Percentiles rank a stretch among this genome's conserved stretches.
Conservation (phyloP, 1,140 invertebrate species). For the Proctacanthus coquilletti region DNA sequence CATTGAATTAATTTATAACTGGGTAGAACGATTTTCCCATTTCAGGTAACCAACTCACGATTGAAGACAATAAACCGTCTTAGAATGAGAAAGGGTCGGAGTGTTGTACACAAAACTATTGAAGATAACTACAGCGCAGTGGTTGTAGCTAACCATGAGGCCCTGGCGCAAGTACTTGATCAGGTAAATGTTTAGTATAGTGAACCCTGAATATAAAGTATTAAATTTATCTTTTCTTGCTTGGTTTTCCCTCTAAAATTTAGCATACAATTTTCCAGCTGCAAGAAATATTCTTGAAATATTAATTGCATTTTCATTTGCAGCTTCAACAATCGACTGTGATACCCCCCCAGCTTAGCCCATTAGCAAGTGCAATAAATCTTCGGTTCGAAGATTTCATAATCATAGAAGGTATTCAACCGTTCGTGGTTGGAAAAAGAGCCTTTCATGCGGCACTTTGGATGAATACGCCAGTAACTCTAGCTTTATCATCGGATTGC, state of each 20-base stretch:
- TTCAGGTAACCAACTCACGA: slow-evolving; percentile 22
- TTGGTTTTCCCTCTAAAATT: background rate
- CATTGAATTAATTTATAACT: background rate
- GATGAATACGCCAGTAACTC: slow-evolving; percentile 46
- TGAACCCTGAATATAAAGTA: no score
- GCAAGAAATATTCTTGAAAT: background rate
- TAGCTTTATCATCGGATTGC: slow-evolving; percentile 49
- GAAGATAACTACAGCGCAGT: slow-evolving; percentile 80
- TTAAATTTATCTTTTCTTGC: no score
- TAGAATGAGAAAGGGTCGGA: slow-evolving; percentile 55
- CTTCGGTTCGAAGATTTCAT: slow-evolving; percentile 52
- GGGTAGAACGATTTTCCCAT: background rate
- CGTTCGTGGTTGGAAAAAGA: slow-evolving; percentile 45
- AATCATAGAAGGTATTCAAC: slow-evolving; percentile 34
- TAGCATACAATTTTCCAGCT: background rate
- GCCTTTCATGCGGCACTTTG: slow-evolving; percentile 56
- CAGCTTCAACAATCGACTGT: slow-evolving; percentile 52
- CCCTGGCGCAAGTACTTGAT: slow-evolving; percentile 65
- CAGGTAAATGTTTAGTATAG: no score
- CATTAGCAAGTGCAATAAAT: slow-evolving; percentile 52
- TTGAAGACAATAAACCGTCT: slow-evolving; percentile 40
- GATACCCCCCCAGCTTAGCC: slow-evolving; percentile 45
- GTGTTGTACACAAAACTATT: slow-evolving; percentile 62
- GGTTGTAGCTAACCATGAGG: slow-evolving; percentile 75
- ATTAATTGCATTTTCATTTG: slow-evolving; percentile 5